These are phyloP conservation scores for Xenentodon cancila DNA, from an alignment of 2,797 vertebrate genomes.

Conservation along the genomic window DNA sequence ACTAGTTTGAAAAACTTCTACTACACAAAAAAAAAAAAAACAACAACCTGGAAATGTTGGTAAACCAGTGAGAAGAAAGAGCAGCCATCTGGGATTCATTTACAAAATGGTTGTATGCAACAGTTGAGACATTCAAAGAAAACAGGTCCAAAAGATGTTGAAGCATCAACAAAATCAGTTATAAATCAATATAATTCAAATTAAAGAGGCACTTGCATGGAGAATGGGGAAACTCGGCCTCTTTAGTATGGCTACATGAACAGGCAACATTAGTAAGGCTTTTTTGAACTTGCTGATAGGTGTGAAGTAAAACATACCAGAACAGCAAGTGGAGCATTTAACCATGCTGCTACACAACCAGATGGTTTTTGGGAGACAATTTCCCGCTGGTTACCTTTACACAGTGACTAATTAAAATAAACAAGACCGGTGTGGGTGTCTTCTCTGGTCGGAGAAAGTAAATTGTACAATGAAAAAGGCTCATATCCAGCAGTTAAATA, in stretches of 20 bases:
- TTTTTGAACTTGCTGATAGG: conserved; percentile 7
- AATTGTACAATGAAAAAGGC: conserved; percentile 33
- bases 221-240: conserved; percentile 48
- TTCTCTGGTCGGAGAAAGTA: conserved; percentile 5
- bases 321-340: background rate
- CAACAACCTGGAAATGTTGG: conserved; percentile 41
- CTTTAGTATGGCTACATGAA: background rate
- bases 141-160: conserved; percentile 60
- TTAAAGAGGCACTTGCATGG: conserved; percentile 75
- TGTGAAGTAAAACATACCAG: conserved; percentile 7
- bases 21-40: conserved; percentile 53
- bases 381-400: conserved; percentile 12
- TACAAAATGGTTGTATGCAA: conserved; percentile 50
- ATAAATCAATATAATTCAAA: conserved; percentile 49
- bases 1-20: conserved; percentile 7
- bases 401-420: background rate
- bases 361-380: background rate
- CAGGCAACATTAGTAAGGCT: conserved; percentile 28
- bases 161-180: conserved; percentile 31
- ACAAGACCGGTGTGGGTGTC: background rate
- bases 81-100: conserved; percentile 29
- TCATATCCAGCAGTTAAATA: conserved; percentile 69
- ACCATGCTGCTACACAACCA: background rate
- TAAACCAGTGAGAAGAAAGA: conserved; percentile 34
- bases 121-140: conserved; percentile 56